These are phyloP conservation scores for Lasioglossum vierecki DNA, from an alignment of 2,888 invertebrate species.

Conservation along the genomic window DNA sequence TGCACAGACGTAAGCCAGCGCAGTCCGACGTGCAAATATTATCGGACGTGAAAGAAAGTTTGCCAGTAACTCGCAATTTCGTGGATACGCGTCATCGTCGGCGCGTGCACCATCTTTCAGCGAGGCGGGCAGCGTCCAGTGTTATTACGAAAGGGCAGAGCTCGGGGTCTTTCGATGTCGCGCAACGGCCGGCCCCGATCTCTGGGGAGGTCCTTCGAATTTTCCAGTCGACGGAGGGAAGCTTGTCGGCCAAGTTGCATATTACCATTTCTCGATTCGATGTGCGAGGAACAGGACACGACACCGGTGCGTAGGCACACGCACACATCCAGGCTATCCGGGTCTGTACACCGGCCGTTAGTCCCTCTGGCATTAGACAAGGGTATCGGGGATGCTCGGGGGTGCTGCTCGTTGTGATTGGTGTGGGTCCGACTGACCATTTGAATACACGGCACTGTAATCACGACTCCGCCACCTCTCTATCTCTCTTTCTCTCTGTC, in stretches of 20 bases:
- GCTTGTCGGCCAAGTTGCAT: conserved; percentile 76
- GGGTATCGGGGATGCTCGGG: conserved; percentile 76
- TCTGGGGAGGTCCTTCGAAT: conserved; percentile 78
- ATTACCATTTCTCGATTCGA: conserved; percentile 79
- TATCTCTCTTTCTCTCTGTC: conserved; percentile 32
- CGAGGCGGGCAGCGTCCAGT: conserved; percentile 17
- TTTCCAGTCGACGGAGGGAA: conserved; percentile 77
- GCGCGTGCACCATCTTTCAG: conserved; percentile 38
- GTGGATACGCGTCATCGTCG: conserved; percentile 32
- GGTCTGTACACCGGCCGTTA: conserved; percentile 65
- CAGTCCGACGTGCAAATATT: not conserved
- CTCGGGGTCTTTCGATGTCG: conserved; percentile 70
- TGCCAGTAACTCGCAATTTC: conserved; percentile 23
- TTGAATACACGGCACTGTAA: conserved; percentile 83
- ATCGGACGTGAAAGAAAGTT: not conserved
- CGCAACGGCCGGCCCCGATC: conserved; percentile 67
- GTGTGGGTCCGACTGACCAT: conserved; percentile 83
- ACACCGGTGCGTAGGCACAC: conserved; percentile 51
- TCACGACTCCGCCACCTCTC: conserved; percentile 78
- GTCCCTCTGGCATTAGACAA: conserved; percentile 78
- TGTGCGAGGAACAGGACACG: conserved; percentile 65
- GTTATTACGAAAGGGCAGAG: conserved; percentile 68
- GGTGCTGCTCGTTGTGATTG: conserved; percentile 80
- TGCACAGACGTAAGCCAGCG: not conserved
- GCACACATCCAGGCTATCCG: conserved; percentile 23